Conservation (phyloP, 2,797 vertebrate species). For the Sebastes glaucus region DNA sequence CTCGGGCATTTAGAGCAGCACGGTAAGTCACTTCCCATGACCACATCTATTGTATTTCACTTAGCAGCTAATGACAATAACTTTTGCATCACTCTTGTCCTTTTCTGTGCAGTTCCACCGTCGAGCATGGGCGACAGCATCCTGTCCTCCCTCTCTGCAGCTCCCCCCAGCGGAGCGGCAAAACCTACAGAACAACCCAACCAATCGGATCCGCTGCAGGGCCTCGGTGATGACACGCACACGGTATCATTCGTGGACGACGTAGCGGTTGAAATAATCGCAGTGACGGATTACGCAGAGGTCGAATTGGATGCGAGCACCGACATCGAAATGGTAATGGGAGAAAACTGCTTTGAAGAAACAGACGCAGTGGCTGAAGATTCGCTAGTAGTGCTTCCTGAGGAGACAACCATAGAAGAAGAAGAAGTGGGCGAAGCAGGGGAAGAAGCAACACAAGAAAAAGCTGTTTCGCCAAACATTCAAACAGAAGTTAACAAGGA, state of each 20-base stretch:
- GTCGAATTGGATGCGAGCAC: constrained; percentile 58
- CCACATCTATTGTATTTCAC: not conserved
- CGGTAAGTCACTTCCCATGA: constrained; percentile 35
- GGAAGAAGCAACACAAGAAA: not conserved
- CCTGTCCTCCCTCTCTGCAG: constrained; percentile 60
- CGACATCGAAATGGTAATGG: constrained; percentile 28
- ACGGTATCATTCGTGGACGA: constrained; percentile 53
- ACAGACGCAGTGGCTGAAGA: constrained; percentile 1
- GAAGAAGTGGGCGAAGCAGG: not conserved
- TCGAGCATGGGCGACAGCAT: constrained; percentile 66
- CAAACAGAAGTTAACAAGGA: constrained; percentile 34
- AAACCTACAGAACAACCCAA: constrained; percentile 10
- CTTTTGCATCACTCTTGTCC: not conserved
- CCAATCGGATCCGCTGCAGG: not conserved
- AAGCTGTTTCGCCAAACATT: not conserved
- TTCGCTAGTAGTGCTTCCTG: not conserved
- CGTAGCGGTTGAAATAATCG: constrained; percentile 57
- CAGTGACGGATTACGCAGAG: constrained; percentile 70
- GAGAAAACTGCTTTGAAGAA: constrained; percentile 26
- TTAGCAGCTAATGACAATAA: not conserved
- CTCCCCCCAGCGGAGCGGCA: not conserved
- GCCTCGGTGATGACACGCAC: constrained; percentile 20
- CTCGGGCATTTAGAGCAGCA: constrained; percentile 64
- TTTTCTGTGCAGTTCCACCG: constrained; percentile 59
- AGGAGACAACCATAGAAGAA: not conserved